Conservation (phyloP, 2,888 invertebrate species). For the Strigamia crassipes region DNA sequence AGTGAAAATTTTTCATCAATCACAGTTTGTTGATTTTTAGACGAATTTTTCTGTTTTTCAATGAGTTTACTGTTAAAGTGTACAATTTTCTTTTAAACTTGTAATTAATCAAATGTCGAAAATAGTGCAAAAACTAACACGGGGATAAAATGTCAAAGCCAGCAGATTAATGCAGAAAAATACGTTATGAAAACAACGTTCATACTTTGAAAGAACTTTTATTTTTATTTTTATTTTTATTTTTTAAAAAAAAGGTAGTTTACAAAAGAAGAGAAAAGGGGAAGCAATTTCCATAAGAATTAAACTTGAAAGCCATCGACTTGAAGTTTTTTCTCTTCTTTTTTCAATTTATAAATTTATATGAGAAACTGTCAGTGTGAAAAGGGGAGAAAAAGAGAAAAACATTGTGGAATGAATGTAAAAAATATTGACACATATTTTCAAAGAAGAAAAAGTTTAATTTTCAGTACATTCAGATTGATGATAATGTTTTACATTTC, state of each 20-base stretch:
- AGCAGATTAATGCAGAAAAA: slow-evolving; percentile 1
- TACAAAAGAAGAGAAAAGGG: background rate
- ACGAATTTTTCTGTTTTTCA: background rate
- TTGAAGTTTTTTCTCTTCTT: no score
- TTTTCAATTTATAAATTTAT: background rate
- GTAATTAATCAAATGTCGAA: slow-evolving; percentile 10
- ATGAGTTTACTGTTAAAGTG: background rate
- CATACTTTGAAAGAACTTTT: background rate
- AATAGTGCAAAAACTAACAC: background rate
- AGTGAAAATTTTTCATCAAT: slow-evolving; percentile 5
- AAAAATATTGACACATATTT: slow-evolving; percentile 10
- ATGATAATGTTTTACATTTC: background rate
- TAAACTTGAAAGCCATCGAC: slow-evolving; percentile 4
- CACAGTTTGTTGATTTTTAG: background rate
- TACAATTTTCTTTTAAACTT: background rate
- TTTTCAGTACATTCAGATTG: background rate
- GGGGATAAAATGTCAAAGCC: background rate
- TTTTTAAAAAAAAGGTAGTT: background rate
- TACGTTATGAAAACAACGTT: background rate
- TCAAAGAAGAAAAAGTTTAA: background rate
- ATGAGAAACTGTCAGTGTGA: slow-evolving; percentile 3
- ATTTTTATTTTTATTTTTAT: background rate
- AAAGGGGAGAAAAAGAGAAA: background rate
- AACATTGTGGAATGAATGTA: background rate
- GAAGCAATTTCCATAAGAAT: background rate